Conservation (phyloP, 2,888 invertebrate species). For the Tinea pellionella region DNA sequence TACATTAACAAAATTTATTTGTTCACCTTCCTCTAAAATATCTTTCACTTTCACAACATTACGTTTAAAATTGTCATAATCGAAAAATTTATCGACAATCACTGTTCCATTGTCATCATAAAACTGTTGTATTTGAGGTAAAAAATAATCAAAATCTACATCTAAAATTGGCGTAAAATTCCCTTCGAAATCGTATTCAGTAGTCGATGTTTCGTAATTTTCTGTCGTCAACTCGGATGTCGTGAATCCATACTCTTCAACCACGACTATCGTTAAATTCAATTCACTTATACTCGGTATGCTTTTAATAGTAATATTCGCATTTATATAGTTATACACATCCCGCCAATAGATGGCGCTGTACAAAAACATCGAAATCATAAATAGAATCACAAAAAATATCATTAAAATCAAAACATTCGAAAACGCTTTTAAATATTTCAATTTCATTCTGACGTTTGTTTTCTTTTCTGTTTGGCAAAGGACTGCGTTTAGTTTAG, state of each 20-base stretch:
- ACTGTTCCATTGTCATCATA: conserved; percentile 20
- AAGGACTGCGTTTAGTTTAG: neutral
- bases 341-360: conserved; percentile 54
- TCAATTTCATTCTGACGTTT: conserved; percentile 34
- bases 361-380: conserved; percentile 43
- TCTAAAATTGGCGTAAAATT: conserved; percentile 25
- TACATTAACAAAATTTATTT: neutral
- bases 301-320: conserved; percentile 52
- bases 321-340: conserved; percentile 47
- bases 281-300: conserved; percentile 52
- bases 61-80: conserved; percentile 27
- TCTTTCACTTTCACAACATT: conserved; percentile 31
- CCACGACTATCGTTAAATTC: conserved; percentile 30
- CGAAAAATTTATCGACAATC: conserved; percentile 39
- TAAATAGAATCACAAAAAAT: conserved; percentile 38
- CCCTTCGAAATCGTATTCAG: conserved; percentile 7
- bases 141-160: conserved; percentile 23
- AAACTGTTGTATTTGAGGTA: conserved; percentile 21
- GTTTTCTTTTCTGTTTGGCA: neutral
- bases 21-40: conserved; percentile 20
- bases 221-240: conserved; percentile 35
- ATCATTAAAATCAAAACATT: conserved; percentile 42
- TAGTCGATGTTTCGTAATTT: conserved; percentile 21
- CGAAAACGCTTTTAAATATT: conserved; percentile 27
- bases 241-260: conserved; percentile 24